Evolutionary conservation across 2,888 invertebrate species (phyloP), one percentile per base, ranked within the genome.

Genomic region (Monoplex corrugatus): DNA sequence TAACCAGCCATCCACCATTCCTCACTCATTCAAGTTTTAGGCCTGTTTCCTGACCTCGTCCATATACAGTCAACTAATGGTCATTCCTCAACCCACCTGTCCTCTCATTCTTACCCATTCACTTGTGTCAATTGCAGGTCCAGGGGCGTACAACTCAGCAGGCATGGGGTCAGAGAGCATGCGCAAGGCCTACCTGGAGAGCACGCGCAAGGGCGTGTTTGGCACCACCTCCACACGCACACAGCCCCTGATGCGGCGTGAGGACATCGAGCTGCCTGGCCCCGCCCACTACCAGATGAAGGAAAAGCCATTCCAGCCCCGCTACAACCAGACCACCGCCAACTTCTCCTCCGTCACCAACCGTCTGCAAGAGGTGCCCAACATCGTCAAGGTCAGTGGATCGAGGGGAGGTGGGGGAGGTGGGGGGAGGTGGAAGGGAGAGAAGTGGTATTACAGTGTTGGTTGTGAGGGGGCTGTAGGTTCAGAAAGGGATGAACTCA

Each of bases 91-190:
- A n/a, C n/a, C n/a, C n/a, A n/a, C n/a, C n/a, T n/a, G n/a, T n/a
- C n/a, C n/a, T n/a, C n/a, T n/a, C n/a, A n/a, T n/a, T n/a, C n/a
- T n/a, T 50, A 50, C 50, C 50, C 10, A 13, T 50, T 50, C 19
- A 50, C 10, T 13, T 13, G 19, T 19, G 16, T 68, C 68, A 23
- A 68, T 32, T 89, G 10, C 92, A 95, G 96, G 96, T 87, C 96
- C 96, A 10, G 96, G 95, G 16, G 93, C 95, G 5, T 96, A 96
- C 92, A 95, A 95, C 91, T 93, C 94, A n/a, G 90, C 93, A 19
- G 96, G 96, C 32, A 93, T 96, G 94, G 95, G 95, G 0, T 94
- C 95, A 35, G 95, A 96, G 78, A 95, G 95, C 90, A 94, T 96
- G 95, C 92, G 95, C 72, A 95, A 94, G 90, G 96, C 96, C 0